A percentile compares a stretch with the other conserved stretches of the same genome.
Evolutionary conservation across 2,888 invertebrate genomes (phyloP).

Genomic region (Yponomeuta sedellus): DNA sequence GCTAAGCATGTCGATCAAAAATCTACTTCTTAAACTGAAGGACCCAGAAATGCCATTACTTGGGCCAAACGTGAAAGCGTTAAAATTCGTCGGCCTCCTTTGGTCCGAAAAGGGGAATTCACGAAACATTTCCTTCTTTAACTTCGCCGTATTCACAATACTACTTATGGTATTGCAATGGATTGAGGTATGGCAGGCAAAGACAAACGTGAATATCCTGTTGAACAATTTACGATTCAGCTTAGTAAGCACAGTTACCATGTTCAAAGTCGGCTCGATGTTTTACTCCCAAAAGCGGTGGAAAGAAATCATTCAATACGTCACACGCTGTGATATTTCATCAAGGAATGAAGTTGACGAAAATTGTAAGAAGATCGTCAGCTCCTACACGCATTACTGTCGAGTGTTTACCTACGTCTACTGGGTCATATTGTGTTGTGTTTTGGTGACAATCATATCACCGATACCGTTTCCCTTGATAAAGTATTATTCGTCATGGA

Average conservation of each 20-base stretch:
- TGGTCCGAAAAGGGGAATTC: neutral
- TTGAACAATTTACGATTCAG: neutral
- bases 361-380: neutral
- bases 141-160: neutral
- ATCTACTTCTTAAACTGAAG: neutral
- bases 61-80: slow-evolving; percentile 9
- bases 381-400: slow-evolving; percentile 9
- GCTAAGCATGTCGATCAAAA: neutral
- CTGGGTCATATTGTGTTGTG: neutral
- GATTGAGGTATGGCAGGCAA: slow-evolving; percentile 1
- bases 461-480: neutral
- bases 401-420: slow-evolving; percentile 1
- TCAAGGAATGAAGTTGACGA: neutral
- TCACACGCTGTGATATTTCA: neutral
- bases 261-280: neutral
- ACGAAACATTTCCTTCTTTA: neutral
- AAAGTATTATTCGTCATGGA: neutral
- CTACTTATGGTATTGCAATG: neutral
- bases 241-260: neutral
- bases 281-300: neutral
- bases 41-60: slow-evolving; percentile 10
- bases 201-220: neutral
- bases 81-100: slow-evolving; percentile 3
- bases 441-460: neutral
- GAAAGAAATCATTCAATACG: slow-evolving; percentile 1